Percentiles rank a stretch among this genome's conserved stretches.
Conservation (phyloP, 2,797 vertebrate genomes). For the Bucorvus abyssinicus region DNA sequence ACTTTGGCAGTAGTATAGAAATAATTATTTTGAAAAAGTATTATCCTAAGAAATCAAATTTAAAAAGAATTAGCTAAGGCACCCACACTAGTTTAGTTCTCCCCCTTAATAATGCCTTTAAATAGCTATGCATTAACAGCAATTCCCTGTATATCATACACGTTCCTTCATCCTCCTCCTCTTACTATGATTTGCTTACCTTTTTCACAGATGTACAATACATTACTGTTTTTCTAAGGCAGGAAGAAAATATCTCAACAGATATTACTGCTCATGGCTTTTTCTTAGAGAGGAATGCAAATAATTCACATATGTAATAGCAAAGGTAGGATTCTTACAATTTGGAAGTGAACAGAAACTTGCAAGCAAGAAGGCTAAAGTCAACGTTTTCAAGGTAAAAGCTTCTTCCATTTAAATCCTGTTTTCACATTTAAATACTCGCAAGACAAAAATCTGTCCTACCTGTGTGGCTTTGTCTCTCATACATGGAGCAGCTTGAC, state of each 20-base stretch:
- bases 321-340: neutral
- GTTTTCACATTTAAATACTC: neutral
- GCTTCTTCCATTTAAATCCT: neutral
- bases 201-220: neutral
- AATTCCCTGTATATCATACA: neutral
- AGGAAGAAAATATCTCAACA: neutral
- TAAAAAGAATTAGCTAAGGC: neutral
- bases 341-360: neutral
- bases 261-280: neutral
- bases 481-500: constrained; percentile 89
- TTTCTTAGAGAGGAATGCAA: neutral
- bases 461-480: constrained; percentile 98
- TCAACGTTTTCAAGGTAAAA: neutral
- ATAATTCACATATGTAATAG: neutral
- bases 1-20: neutral
- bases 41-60: neutral
- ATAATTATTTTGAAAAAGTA: neutral
- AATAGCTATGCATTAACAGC: neutral
- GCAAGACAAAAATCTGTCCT: neutral
- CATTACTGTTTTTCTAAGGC: neutral
- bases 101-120: neutral
- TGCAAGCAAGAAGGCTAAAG: neutral
- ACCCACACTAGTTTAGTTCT: neutral
- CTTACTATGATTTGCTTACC: neutral
- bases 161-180: neutral